Evolutionary conservation across 2,888 invertebrate genomes (phyloP).

Genomic region (Dorcus hopei): DNA sequence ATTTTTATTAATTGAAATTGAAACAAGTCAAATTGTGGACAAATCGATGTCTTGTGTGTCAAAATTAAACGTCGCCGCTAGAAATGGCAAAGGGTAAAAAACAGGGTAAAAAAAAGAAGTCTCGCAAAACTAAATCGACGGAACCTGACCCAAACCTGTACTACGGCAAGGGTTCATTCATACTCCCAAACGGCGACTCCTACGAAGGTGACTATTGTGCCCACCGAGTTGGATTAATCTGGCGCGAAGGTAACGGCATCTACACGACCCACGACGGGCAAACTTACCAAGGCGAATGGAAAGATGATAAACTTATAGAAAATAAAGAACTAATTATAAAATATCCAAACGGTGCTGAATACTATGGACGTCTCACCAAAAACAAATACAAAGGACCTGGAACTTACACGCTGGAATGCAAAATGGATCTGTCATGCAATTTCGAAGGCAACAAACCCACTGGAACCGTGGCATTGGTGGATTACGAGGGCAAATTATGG

Average conservation of each 20-base stretch:
- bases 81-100: background rate
- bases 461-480: slow-evolving; percentile 49
- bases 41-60: too few species aligned
- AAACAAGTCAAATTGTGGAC: too few species aligned
- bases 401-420: slow-evolving; percentile 54
- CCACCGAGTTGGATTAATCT: slow-evolving; percentile 50
- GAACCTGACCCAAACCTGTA: slow-evolving; percentile 22
- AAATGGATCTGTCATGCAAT: slow-evolving; percentile 48
- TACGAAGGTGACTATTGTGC: slow-evolving; percentile 59
- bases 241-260: slow-evolving; percentile 50
- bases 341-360: slow-evolving; percentile 53
- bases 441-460: slow-evolving; percentile 55
- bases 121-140: background rate
- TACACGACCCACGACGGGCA: slow-evolving; percentile 61
- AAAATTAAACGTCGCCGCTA: too few species aligned
- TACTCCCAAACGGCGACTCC: slow-evolving; percentile 56
- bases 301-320: slow-evolving; percentile 51
- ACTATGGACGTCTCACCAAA: slow-evolving; percentile 52
- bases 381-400: slow-evolving; percentile 53
- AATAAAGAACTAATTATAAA: slow-evolving; percentile 43
- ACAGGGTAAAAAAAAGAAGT: background rate
- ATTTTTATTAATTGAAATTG: too few species aligned
- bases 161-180: slow-evolving; percentile 45
- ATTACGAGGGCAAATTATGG: slow-evolving; percentile 57
- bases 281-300: slow-evolving; percentile 57